A percentile compares a stretch with the other conserved stretches of the same genome.
Conservation (phyloP, 2,888 invertebrate species). For the Dolichopus griseipennis region DNA sequence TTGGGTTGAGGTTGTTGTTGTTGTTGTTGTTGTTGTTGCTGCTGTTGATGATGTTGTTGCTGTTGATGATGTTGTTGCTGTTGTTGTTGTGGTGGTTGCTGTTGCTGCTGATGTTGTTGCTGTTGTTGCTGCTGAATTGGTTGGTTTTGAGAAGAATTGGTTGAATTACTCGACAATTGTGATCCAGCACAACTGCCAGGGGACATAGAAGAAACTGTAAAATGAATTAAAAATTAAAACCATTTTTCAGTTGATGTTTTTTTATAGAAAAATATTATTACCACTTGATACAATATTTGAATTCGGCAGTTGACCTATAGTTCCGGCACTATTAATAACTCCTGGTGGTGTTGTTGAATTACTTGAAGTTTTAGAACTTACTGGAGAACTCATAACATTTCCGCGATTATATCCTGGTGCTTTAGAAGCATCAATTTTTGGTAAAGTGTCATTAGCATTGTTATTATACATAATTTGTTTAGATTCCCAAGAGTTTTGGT, state of each 20-base stretch:
- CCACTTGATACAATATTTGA: slow-evolving; percentile 19
- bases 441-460: slow-evolving; percentile 43
- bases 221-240: slow-evolving; percentile 26
- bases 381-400: slow-evolving; percentile 67
- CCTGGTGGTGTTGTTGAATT: slow-evolving; percentile 49
- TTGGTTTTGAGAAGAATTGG: slow-evolving; percentile 13
- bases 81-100: slow-evolving; percentile 24
- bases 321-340: slow-evolving; percentile 18
- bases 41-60: slow-evolving; percentile 23
- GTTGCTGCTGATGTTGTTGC: slow-evolving; percentile 25
- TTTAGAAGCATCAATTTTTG: slow-evolving; percentile 74
- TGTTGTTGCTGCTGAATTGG: slow-evolving; percentile 19
- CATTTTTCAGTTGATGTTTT: slow-evolving; percentile 22
- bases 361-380: slow-evolving; percentile 53
- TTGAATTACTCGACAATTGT: slow-evolving; percentile 18
- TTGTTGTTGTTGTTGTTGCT: slow-evolving; percentile 19
- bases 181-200: slow-evolving; percentile 23
- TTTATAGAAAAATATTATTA: slow-evolving; percentile 21
- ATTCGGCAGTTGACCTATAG: slow-evolving; percentile 17
- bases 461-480: slow-evolving; percentile 42
- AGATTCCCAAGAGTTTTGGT: slow-evolving; percentile 46
- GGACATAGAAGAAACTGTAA: slow-evolving; percentile 23
- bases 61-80: slow-evolving; percentile 25
- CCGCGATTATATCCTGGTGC: slow-evolving; percentile 81
- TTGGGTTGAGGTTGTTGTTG: slow-evolving; percentile 14